Base-by-base conservation (phyloP, 2,797 vertebrate species). In the Gobionotothen gibberifrons region DNA sequence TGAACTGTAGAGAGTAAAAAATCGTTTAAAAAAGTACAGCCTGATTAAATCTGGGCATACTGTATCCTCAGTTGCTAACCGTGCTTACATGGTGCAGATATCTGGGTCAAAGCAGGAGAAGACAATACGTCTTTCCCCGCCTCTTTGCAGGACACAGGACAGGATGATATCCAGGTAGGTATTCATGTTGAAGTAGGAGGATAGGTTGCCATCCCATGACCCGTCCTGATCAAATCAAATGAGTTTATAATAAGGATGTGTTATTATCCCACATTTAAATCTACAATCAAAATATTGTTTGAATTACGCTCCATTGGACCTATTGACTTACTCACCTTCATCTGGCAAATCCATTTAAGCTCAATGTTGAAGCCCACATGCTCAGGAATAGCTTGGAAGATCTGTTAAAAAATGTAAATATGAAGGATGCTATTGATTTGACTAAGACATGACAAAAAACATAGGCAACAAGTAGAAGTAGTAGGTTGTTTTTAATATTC, bases 101-200 rank as follows among this genome's bases (percentile, higher is more conserved):
- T 99, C 97, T 1, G 98, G 97, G 92, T 99, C 96, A 75, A 99
- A 99, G 76, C 95, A 97, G 80, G 98, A 99, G 94, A 99, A 99
- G 19, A 99, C 90, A 51, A 99, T 95, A 69, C 96, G 96, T 67
- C 98, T 96, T 4, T 85, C 92, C 58, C 96, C 96, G 51, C 96
- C 96, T 85, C 95, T 96, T 89, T 97, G 91, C 79, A 98, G 92
- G 74, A 97, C 93, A 22, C 96, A 98, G 82, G 96, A 96, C 82
- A 99, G 93, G 87, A 99, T 89, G 55, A 96, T 95, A 90, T 99
- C 98, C 68, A 99, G 88, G 85, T 95, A 99, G 40, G 91, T 69
- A 74, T 99, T 99, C 97, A 99, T 99, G 90, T 99, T 97, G 92
- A 99, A 99, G 81, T 98, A 99, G 58, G 94, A 90, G 2, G 97